A percentile compares a stretch with the other conserved stretches of the same genome.
Evolutionary conservation across 2,888 invertebrate species (phyloP).

Genomic region (Lysandra coridon): DNA sequence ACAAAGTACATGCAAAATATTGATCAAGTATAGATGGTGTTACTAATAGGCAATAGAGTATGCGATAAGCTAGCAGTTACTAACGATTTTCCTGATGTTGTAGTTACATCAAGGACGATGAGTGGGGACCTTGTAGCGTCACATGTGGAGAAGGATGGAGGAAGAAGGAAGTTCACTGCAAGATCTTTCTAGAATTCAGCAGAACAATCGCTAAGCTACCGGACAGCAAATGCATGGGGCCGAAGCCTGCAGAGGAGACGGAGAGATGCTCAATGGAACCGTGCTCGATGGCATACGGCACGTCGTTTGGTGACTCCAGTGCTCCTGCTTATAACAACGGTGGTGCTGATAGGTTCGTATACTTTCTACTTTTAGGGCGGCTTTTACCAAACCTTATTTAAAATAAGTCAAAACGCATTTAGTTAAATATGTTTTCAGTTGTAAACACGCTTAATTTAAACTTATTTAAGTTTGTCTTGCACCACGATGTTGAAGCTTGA

Average conservation of each 20-base stretch:
- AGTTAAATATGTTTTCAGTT: too few relatives aligned
- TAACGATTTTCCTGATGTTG: conserved; percentile 44
- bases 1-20: conserved; percentile 1
- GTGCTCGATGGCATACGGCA: conserved; percentile 84
- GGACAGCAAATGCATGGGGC: conserved; percentile 92
- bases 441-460: too few relatives aligned
- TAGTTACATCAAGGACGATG: conserved; percentile 93
- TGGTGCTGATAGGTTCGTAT: conserved; percentile 64
- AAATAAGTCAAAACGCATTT: too few relatives aligned
- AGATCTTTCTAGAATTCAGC: conserved; percentile 95
- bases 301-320: conserved; percentile 74
- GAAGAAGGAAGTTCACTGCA: conserved; percentile 94
- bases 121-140: conserved; percentile 95
- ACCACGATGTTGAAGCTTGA: too few relatives aligned
- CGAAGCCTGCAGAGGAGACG: conserved; percentile 89
- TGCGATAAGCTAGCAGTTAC: not conserved
- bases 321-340: conserved; percentile 62
- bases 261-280: conserved; percentile 91
- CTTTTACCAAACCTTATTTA: too few relatives aligned
- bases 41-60: not conserved
- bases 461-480: too few relatives aligned
- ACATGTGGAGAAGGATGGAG: conserved; percentile 94
- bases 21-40: not conserved
- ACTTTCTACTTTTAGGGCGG: not conserved
- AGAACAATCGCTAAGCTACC: conserved; percentile 93